Conservation (phyloP, 2,797 vertebrate genomes). For the Rhabdophis nuchalis region DNA sequence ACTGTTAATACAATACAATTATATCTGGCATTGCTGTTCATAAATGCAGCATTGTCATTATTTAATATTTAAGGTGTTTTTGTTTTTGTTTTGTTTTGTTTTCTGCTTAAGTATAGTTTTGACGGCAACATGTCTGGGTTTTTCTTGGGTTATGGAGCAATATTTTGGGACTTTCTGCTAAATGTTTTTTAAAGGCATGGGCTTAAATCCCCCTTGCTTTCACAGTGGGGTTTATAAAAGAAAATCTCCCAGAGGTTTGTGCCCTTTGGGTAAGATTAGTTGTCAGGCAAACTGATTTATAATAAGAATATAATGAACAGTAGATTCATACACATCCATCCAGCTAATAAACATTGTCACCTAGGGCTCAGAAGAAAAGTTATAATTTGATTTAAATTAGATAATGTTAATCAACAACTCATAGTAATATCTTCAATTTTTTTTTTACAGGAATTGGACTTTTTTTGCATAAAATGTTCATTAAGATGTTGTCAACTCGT, state of each 20-base stretch:
- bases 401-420: not conserved
- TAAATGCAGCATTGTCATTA: constrained; percentile 22
- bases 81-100: not conserved
- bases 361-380: not conserved
- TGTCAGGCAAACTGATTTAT: not conserved
- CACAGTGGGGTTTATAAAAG: not conserved
- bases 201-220: not conserved
- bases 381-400: not conserved
- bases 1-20: constrained; percentile 67
- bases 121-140: not conserved
- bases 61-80: not conserved
- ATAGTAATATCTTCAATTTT: not conserved
- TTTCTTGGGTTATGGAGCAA: not conserved
- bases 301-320: not conserved
- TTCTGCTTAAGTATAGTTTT: not conserved
- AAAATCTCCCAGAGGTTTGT: not conserved
- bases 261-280: not conserved
- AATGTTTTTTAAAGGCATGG: not conserved
- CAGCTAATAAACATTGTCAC: not conserved
- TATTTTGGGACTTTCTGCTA: not conserved
- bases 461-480: not conserved
- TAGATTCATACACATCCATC: not conserved
- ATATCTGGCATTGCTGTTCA: constrained; percentile 46
- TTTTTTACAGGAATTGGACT: not conserved
- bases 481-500: not conserved